A percentile compares a stretch with the other conserved stretches of the same genome.
Conservation (phyloP, 2,113 vertebrate genomes). For the Pogona vitticeps region DNA sequence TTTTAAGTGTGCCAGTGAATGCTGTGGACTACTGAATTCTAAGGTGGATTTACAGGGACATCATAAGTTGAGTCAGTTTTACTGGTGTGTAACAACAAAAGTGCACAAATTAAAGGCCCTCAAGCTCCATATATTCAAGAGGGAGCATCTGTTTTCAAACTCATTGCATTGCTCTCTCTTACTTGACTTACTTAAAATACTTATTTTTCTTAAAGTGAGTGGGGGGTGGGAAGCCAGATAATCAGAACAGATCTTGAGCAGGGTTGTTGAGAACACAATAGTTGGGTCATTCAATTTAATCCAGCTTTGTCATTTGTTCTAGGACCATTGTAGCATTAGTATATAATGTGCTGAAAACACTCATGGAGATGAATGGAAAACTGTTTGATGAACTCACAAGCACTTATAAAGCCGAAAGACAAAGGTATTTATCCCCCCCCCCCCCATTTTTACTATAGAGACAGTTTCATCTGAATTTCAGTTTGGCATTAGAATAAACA, state of each 20-base stretch:
- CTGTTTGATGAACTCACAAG: slow-evolving; percentile 95
- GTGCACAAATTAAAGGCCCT: neutral
- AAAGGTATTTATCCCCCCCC: slow-evolving; percentile 77
- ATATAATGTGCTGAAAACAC: slow-evolving; percentile 95
- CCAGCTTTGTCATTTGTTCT: slow-evolving; percentile 32
- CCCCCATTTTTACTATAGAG: neutral
- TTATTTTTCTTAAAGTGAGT: slow-evolving; percentile 6
- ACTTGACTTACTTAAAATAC: too few relatives aligned
- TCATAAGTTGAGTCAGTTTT: too few relatives aligned
- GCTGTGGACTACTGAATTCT: too few relatives aligned
- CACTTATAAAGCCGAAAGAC: slow-evolving; percentile 94
- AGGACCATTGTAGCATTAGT: slow-evolving; percentile 97
- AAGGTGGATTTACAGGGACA: too few relatives aligned
- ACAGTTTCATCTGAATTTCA: neutral
- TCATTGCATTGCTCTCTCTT: neutral
- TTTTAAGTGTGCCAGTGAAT: too few relatives aligned
- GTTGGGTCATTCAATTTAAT: neutral
- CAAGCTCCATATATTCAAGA: slow-evolving; percentile 2
- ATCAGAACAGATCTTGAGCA: neutral
- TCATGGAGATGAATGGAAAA: slow-evolving; percentile 98
- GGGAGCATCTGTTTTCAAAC: slow-evolving; percentile 37
- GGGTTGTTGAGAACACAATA: neutral
- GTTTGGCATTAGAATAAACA: neutral
- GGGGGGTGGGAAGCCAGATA: neutral
- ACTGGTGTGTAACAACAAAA: too few relatives aligned